phyloP scores from a whole-genome alignment of 2,888 invertebrate species.

The Dendrolimus pini region DNA sequence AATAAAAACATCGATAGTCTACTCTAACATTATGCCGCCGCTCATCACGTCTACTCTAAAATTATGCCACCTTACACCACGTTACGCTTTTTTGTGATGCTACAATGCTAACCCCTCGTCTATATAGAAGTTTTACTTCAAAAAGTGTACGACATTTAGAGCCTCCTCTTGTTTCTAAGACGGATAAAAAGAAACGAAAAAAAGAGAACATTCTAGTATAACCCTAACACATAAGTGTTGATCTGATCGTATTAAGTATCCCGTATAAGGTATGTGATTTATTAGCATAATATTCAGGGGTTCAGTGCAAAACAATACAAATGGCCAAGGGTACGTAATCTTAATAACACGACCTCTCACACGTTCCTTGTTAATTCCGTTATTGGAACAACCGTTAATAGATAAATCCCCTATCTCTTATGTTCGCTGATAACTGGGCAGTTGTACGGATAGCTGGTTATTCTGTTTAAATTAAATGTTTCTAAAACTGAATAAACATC shows the following conservation, averaged over 20 bases:
- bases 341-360: slow-evolving; percentile 12
- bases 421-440: not conserved
- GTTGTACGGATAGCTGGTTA: not conserved
- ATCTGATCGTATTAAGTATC: slow-evolving; percentile 1
- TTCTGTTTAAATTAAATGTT: not conserved
- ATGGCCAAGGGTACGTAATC: slow-evolving; percentile 22
- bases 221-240: slow-evolving; percentile 9
- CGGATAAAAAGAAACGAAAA: too few species aligned
- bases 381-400: not conserved
- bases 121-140: too few species aligned
- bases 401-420: not conserved
- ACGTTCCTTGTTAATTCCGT: slow-evolving; percentile 12
- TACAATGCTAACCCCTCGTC: too few species aligned
- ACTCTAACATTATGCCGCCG: too few species aligned
- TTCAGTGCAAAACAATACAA: slow-evolving; percentile 13
- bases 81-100: too few species aligned
- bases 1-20: too few species aligned
- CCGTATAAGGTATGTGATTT: slow-evolving; percentile 2
- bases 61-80: too few species aligned
- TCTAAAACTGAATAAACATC: not conserved
- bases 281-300: slow-evolving; percentile 10
- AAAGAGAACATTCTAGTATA: not conserved
- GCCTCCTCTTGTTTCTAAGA: too few species aligned
- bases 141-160: too few species aligned
- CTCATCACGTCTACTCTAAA: too few species aligned